phyloP scores from a whole-genome alignment of 1,140 invertebrate species.

The Cyclina sinensis region DNA sequence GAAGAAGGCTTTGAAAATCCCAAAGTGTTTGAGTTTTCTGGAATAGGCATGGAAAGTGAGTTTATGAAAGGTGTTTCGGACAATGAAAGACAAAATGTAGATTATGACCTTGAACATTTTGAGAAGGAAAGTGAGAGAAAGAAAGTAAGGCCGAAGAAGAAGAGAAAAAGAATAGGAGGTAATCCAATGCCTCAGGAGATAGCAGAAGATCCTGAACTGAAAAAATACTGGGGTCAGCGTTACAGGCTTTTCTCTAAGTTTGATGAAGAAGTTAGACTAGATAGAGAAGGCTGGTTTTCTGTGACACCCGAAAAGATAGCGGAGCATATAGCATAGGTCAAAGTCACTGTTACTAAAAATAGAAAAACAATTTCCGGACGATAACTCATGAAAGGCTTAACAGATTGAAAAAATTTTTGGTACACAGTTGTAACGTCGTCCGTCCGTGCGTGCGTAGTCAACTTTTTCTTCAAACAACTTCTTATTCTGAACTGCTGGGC shows the following conservation, averaged over 20 bases:
- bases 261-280: conserved; percentile 95
- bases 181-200: conserved; percentile 90
- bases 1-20: not conserved
- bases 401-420: too few relatives aligned
- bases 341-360: too few relatives aligned
- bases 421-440: too few relatives aligned
- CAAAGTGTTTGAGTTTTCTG: not conserved
- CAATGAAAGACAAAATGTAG: conserved; percentile 42
- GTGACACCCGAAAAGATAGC: conserved; percentile 99
- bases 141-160: conserved; percentile 82
- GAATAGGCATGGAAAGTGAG: not conserved
- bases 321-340: conserved; percentile 95
- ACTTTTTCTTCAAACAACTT: too few relatives aligned
- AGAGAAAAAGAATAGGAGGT: conserved; percentile 84
- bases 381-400: too few relatives aligned
- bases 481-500: too few relatives aligned
- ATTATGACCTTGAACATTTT: conserved; percentile 76
- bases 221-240: conserved; percentile 95
- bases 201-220: conserved; percentile 89
- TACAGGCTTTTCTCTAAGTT: conserved; percentile 96
- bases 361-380: too few relatives aligned
- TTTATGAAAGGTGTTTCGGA: not conserved
- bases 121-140: conserved; percentile 82
- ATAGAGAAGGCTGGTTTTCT: conserved; percentile 98
- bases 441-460: too few relatives aligned